These are phyloP conservation scores for Odontothrips loti DNA, from an alignment of 2,888 invertebrate genomes.

Conservation along the genomic window DNA sequence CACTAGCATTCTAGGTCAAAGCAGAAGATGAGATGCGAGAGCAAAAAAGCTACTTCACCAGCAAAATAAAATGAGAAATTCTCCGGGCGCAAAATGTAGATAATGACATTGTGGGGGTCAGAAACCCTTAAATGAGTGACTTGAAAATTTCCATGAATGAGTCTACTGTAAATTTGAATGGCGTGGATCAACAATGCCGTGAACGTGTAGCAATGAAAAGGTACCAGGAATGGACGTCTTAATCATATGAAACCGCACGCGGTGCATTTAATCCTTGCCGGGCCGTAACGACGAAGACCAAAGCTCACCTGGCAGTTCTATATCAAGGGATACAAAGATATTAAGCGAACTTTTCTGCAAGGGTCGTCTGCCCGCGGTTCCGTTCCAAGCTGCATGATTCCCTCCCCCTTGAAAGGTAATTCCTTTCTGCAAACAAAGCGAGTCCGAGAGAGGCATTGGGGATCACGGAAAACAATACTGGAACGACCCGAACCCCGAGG, in stretches of 20 bases:
- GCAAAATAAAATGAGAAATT: not conserved
- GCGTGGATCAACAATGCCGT: not conserved
- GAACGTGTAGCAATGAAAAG: slow-evolving; percentile 6
- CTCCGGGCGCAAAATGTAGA: not conserved
- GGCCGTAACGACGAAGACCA: not conserved
- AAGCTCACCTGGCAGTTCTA: too few relatives aligned
- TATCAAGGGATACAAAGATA: too few relatives aligned
- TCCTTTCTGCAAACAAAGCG: not conserved
- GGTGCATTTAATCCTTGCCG: not conserved
- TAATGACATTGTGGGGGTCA: not conserved
- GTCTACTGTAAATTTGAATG: not conserved
- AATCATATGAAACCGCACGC: not conserved
- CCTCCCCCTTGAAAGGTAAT: not conserved
- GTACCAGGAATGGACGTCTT: not conserved
- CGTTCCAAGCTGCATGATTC: not conserved
- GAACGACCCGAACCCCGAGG: not conserved
- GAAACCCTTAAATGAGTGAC: not conserved
- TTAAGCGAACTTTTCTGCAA: not conserved
- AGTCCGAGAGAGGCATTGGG: not conserved
- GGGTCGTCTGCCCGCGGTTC: not conserved
- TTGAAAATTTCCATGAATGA: not conserved
- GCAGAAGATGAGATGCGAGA: slow-evolving; percentile 15
- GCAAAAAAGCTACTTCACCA: slow-evolving; percentile 4
- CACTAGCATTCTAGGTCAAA: not conserved
- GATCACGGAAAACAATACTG: not conserved